phyloP scores from a whole-genome alignment of 2,113 vertebrate genomes.

The Pelodiscus sinensis region DNA sequence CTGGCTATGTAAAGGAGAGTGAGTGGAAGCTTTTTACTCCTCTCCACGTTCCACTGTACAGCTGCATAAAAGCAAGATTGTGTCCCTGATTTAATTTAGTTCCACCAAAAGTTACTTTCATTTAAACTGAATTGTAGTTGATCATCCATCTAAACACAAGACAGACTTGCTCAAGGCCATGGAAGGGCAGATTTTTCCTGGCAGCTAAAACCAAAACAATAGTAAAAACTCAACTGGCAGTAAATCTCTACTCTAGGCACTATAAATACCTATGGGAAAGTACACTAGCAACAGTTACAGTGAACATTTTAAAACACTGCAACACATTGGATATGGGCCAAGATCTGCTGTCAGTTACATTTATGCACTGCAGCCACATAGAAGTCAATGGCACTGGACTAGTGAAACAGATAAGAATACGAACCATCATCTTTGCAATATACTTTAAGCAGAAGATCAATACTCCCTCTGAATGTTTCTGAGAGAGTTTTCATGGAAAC shows the following conservation, averaged over 20 bases:
- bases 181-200: slow-evolving; percentile 68
- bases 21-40: neutral
- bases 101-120: slow-evolving; percentile 43
- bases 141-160: slow-evolving; percentile 51
- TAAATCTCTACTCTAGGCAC: slow-evolving; percentile 40
- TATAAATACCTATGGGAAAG: slow-evolving; percentile 67
- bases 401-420: neutral
- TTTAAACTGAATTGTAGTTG: slow-evolving; percentile 36
- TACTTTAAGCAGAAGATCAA: neutral
- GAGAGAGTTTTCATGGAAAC: neutral
- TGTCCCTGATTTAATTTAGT: neutral
- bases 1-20: slow-evolving; percentile 11
- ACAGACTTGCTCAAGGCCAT: slow-evolving; percentile 43
- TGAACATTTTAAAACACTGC: neutral
- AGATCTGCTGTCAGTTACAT: neutral
- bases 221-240: slow-evolving; percentile 55
- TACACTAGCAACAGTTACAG: neutral
- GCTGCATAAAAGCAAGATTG: neutral
- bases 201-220: slow-evolving; percentile 67
- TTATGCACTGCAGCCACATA: neutral
- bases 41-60: neutral
- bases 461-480: neutral
- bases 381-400: neutral
- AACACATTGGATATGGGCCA: neutral
- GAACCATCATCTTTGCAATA: neutral